A percentile compares a stretch with the other conserved stretches of the same genome.
phyloP scores from a whole-genome alignment of 1,140 invertebrate genomes.

The Gryon sp. region DNA sequence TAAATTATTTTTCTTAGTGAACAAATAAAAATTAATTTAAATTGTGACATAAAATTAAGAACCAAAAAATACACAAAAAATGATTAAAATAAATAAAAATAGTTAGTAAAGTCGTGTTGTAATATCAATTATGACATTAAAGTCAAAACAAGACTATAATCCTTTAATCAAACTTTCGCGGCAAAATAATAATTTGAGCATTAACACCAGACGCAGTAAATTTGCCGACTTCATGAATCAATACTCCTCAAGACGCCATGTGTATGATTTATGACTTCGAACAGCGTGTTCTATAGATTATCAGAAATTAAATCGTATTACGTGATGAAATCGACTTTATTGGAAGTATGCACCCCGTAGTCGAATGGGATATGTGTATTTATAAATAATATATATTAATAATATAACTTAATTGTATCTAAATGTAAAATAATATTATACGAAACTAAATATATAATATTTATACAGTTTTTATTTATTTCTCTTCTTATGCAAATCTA shows the following conservation, averaged over 20 bases:
- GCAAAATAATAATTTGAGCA: constrained; percentile 22
- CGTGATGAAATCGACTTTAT: constrained; percentile 54
- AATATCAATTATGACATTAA: constrained; percentile 13
- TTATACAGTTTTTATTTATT: no score
- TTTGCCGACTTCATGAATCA: constrained; percentile 36
- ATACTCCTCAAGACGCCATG: constrained; percentile 27
- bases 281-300: constrained; percentile 50
- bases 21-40: no score
- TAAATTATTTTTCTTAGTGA: no score
- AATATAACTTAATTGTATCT: no score
- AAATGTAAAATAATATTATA: no score
- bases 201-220: constrained; percentile 13
- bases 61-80: no score
- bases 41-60: no score
- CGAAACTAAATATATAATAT: no score
- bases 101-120: no score
- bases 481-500: no score
- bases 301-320: constrained; percentile 60
- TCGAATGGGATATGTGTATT: constrained; percentile 21
- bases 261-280: constrained; percentile 48
- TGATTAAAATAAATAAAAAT: no score
- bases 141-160: constrained; percentile 9
- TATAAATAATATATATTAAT: no score
- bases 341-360: constrained; percentile 46
- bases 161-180: constrained; percentile 4